These are phyloP conservation scores for Grus americana DNA, from an alignment of 2,113 vertebrate genomes.

Conservation along the genomic window DNA sequence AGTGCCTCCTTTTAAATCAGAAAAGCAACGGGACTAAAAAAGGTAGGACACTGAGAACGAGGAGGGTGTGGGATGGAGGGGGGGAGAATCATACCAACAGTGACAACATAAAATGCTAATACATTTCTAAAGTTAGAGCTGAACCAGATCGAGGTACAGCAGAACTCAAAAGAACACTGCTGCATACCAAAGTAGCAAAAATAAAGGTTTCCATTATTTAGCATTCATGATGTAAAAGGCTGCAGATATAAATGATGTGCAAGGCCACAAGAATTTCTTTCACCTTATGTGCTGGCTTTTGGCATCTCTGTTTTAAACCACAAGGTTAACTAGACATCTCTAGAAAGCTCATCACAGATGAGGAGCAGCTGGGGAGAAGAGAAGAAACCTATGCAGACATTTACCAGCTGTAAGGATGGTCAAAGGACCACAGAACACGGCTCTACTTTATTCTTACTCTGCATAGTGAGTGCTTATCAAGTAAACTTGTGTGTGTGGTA, in stretches of 20 bases:
- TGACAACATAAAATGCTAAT: conserved; percentile 46
- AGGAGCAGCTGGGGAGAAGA: not conserved
- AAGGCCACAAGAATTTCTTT: conserved; percentile 43
- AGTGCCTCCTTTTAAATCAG: not conserved
- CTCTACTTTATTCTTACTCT: conserved; percentile 43
- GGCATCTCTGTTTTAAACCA: not conserved
- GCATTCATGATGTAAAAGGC: conserved; percentile 28
- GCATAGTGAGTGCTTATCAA: conserved; percentile 1
- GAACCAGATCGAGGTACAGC: conserved; percentile 12
- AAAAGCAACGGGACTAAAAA: not conserved
- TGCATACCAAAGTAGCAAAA: conserved; percentile 47
- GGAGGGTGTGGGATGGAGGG: not conserved
- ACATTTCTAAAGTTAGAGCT: conserved; percentile 16
- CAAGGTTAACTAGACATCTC: not conserved
- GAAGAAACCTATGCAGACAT: not conserved
- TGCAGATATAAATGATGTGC: not conserved
- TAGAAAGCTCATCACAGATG: conserved; percentile 11
- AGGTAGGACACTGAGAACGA: not conserved
- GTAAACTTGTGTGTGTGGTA: not conserved
- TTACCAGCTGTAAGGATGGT: not conserved
- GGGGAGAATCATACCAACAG: not conserved
- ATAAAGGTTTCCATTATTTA: conserved; percentile 14
- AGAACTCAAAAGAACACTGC: conserved; percentile 19
- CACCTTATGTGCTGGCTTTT: conserved; percentile 23
- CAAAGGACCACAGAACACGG: not conserved